Conservation (phyloP, 2,888 invertebrate species). For the Salticus scenicus region DNA sequence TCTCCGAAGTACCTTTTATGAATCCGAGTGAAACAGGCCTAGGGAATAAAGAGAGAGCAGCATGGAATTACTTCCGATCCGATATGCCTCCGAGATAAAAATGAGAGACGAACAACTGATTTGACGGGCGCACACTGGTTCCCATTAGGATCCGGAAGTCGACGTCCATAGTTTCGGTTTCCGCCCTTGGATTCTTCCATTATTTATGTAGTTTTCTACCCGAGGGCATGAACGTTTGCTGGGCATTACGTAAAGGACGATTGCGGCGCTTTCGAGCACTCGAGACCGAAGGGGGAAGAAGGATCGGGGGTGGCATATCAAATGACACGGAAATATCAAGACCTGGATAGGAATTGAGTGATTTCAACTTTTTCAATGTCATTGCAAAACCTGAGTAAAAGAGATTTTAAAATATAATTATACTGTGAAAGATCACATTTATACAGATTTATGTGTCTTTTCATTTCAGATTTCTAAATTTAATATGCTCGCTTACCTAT, state of each 20-base stretch:
- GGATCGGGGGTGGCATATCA: neutral
- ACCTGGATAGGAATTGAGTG: neutral
- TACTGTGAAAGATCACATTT: no score
- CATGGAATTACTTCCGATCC: neutral
- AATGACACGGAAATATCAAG: neutral
- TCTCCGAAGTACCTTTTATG: neutral
- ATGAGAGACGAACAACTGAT: constrained; percentile 9
- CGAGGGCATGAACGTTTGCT: neutral
- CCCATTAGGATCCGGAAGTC: constrained; percentile 15
- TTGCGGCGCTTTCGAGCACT: neutral
- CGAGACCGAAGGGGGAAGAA: neutral
- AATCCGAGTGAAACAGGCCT: neutral
- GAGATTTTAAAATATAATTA: no score
- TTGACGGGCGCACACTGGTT: neutral
- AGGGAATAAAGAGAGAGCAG: neutral
- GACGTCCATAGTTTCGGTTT: constrained; percentile 2
- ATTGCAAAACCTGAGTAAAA: no score
- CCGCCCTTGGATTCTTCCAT: constrained; percentile 9
- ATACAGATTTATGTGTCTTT: no score
- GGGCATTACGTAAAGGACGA: neutral
- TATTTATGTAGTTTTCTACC: constrained; percentile 2
- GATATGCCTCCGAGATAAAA: constrained; percentile 5
- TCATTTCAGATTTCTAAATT: no score
- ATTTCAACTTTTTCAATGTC: neutral
- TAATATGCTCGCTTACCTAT: no score